These are phyloP conservation scores for Phaedon cochleariae DNA, from an alignment of 2,888 invertebrate species.

Conservation along the genomic window DNA sequence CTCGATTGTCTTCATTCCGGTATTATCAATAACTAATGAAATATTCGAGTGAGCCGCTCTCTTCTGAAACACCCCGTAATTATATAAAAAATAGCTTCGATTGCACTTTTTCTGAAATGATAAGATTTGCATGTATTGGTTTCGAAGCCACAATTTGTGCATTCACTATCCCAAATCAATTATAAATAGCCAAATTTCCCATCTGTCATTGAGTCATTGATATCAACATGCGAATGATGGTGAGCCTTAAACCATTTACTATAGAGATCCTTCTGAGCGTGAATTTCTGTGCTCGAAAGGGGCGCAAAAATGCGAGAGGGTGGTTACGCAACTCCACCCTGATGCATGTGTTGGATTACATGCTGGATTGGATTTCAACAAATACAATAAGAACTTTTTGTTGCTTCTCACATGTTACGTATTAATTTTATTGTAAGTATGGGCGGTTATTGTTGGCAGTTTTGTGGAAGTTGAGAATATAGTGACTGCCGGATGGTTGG, in stretches of 20 bases:
- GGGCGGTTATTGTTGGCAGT: constrained; percentile 19
- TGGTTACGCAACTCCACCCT: constrained; percentile 57
- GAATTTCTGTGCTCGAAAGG: constrained; percentile 53
- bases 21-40: too few species aligned
- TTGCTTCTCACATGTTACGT: constrained; percentile 44
- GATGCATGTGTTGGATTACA: constrained; percentile 58
- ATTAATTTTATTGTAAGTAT: constrained; percentile 40
- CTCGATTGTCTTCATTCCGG: too few species aligned
- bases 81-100: too few species aligned
- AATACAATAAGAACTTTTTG: constrained; percentile 47
- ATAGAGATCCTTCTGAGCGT: constrained; percentile 60
- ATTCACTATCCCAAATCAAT: constrained; percentile 28
- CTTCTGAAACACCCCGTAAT: too few species aligned
- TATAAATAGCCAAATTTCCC: constrained; percentile 48
- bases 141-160: constrained; percentile 22
- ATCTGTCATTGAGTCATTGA: constrained; percentile 58
- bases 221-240: constrained; percentile 59
- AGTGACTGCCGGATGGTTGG: neutral
- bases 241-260: constrained; percentile 61
- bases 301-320: constrained; percentile 49
- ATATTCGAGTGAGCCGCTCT: too few species aligned
- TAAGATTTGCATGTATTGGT: constrained; percentile 1
- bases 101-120: neutral
- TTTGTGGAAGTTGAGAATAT: constrained; percentile 6
- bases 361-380: constrained; percentile 56